A percentile compares a stretch with the other conserved stretches of the same genome.
These are phyloP conservation scores for Sisor rabdophorus DNA, from an alignment of 2,113 vertebrate species.

Conservation along the genomic window DNA sequence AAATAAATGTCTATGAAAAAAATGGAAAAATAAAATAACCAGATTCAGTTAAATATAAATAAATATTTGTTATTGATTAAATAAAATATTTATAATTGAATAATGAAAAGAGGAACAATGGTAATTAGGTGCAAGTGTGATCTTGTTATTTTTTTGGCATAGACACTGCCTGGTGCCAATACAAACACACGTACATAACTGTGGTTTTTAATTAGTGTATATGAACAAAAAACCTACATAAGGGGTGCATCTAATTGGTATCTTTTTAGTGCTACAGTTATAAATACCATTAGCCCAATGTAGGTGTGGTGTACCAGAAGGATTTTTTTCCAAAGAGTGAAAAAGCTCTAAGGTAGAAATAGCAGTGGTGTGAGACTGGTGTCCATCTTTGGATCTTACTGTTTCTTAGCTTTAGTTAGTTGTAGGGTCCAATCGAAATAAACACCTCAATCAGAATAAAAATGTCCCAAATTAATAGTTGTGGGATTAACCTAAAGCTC, in stretches of 20 bases:
- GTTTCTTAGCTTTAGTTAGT: neutral
- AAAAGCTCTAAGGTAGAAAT: neutral
- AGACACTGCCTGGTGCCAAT: neutral
- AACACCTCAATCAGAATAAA: no score
- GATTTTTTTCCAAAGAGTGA: neutral
- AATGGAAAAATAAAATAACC: neutral
- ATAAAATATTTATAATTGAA: neutral
- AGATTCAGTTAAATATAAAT: neutral
- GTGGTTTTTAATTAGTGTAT: neutral
- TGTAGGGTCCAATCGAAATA: no score
- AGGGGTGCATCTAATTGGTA: neutral
- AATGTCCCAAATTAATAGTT: no score
- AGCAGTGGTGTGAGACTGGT: neutral
- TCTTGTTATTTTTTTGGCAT: neutral
- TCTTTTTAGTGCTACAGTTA: neutral
- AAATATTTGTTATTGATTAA: neutral
- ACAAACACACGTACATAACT: neutral
- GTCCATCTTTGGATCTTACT: neutral
- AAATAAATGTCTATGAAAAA: neutral
- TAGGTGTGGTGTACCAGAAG: neutral
- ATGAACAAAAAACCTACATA: neutral
- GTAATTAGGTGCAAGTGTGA: neutral
- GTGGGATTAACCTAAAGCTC: no score
- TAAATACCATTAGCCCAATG: no score
- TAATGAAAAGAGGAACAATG: neutral